Evolutionary conservation across 2,888 invertebrate genomes (phyloP), one percentile per base, ranked within the genome.

Genomic region (Dorcus hopei): DNA sequence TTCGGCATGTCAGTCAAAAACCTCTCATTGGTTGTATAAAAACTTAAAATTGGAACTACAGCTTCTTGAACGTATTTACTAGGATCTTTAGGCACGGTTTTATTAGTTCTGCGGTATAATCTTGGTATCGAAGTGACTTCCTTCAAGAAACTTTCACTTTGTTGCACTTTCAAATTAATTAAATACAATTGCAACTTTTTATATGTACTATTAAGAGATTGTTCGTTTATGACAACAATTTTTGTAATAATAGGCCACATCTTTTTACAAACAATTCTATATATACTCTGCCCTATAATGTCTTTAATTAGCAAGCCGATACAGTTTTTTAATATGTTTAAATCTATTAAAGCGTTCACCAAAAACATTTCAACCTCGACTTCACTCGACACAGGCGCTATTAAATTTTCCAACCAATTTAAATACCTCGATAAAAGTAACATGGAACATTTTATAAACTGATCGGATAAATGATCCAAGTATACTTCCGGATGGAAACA

Each of bases 41-140:
- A 89, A 57, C 83, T 82, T 8, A 78, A 76, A 51, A 91, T 79
- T 2, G 86, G 83, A 52, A 52, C 52, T 33, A 65, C 52, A 3
- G 63, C 60, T 9, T 75, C 71, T 14, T 70, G 61, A 62, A 78
- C 87, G 73, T 96, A 97, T 14, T 83, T 77, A 63, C 94, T 94
- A 39, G 91, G 86, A 69, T 89, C 89, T 1, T 86, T 87, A 0
- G 96, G 95, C 26, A 89, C 82, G 66, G 90, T 94, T 62, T 94
- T 85, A 75, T 97, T 97, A 0, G 97, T 97, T 76, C 95, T 89
- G 54, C 96, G 83, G 76, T 94, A 97, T 56, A 97, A 80, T 62
- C 97, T 83, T 2, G 98, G 98, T 77, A 98, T 93, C 75, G 97
- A 95, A 67, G 88, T 91, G 3, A 97, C 95, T 82, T 90, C 90